These are phyloP conservation scores for Enteromius anoplus DNA, from an alignment of 2,797 vertebrate genomes.

Conservation along the genomic window DNA sequence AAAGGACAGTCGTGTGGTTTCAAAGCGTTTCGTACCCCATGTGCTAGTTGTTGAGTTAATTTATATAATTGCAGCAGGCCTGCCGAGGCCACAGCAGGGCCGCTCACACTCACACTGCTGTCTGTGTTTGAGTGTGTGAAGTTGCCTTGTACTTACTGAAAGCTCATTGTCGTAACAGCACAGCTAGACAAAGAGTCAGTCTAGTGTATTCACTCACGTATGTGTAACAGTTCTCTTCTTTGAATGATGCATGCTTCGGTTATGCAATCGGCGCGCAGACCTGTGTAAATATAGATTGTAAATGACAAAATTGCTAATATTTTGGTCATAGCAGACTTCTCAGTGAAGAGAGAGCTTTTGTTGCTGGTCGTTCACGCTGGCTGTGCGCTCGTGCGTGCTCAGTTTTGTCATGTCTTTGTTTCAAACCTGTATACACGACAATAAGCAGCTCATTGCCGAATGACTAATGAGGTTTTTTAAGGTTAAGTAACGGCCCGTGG, in stretches of 20 bases:
- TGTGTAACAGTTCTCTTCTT: background rate
- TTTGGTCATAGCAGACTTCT: background rate
- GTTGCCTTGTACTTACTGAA: conserved; percentile 37
- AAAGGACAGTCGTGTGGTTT: background rate
- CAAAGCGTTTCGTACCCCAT: background rate
- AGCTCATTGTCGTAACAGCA: conserved; percentile 26
- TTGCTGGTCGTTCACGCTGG: conserved; percentile 1
- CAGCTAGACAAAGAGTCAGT: conserved; percentile 20
- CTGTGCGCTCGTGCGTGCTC: background rate
- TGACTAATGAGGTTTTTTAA: conserved; percentile 2
- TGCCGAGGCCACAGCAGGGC: conserved; percentile 16
- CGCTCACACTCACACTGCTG: conserved; percentile 18
- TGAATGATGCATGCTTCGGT: background rate
- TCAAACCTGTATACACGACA: conserved; percentile 2
- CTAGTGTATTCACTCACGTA: background rate
- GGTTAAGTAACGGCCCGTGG: conserved; percentile 8
- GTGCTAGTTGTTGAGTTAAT: conserved; percentile 27
- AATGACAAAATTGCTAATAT: background rate
- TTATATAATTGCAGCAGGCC: conserved; percentile 2
- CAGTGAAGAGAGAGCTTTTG: conserved; percentile 13
- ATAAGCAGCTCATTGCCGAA: background rate
- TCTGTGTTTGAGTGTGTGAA: conserved; percentile 44
- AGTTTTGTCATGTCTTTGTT: conserved; percentile 26
- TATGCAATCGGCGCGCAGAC: background rate
- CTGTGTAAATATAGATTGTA: background rate